These are phyloP conservation scores for Nestor notabilis DNA, from an alignment of 2,113 vertebrate genomes.

Conservation along the genomic window DNA sequence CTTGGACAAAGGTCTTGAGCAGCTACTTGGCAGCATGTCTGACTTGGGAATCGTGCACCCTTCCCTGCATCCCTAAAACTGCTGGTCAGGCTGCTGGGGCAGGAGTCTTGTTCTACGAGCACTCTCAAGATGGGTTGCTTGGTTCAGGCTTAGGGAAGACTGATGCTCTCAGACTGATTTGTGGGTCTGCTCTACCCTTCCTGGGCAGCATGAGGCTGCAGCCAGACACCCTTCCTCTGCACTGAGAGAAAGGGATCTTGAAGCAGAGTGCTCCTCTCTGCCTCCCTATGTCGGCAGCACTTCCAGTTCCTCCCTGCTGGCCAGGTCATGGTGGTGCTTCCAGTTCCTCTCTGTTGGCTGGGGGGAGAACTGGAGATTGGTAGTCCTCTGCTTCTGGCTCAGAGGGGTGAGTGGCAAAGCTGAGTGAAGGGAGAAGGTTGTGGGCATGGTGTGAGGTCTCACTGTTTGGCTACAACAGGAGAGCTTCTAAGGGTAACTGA, in stretches of 20 bases:
- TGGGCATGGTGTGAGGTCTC: neutral
- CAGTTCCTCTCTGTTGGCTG: neutral
- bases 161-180: neutral
- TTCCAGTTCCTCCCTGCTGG: neutral
- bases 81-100: neutral
- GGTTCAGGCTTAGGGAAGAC: neutral
- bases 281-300: accelerated
- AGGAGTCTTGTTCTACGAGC: neutral
- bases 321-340: neutral
- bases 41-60: neutral
- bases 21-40: neutral
- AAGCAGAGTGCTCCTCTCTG: neutral
- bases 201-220: accelerated
- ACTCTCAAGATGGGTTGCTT: neutral
- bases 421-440: neutral
- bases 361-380: neutral
- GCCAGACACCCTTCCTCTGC: accelerated
- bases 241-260: neutral
- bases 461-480: neutral
- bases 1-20: neutral
- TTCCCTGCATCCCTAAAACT: neutral
- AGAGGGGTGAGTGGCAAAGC: neutral
- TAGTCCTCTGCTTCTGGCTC: neutral
- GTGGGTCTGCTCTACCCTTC: accelerated
- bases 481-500: neutral